These are phyloP conservation scores for Oryctes rhinoceros DNA, from an alignment of 1,140 invertebrate species.

Conservation along the genomic window DNA sequence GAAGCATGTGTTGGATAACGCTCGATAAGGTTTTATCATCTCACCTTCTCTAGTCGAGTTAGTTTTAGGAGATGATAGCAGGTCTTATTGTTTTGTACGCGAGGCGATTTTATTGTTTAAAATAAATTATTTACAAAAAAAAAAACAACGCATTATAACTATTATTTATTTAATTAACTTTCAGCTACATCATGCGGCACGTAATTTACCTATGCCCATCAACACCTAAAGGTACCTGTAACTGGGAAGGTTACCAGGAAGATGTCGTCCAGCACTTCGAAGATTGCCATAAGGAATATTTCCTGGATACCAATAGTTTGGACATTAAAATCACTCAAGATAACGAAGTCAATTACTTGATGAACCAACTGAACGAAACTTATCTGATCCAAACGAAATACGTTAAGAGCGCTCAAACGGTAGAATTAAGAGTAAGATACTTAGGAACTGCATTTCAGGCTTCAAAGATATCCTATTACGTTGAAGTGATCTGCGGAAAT, in stretches of 20 bases:
- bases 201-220: slow-evolving; percentile 54
- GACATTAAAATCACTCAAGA: slow-evolving; percentile 47
- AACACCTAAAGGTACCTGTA: slow-evolving; percentile 51
- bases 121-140: too few species aligned
- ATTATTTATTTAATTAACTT: not conserved
- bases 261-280: slow-evolving; percentile 55
- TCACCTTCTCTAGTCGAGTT: too few species aligned
- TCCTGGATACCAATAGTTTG: slow-evolving; percentile 47
- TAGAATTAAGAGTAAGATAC: slow-evolving; percentile 52
- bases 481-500: slow-evolving; percentile 44
- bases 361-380: slow-evolving; percentile 51
- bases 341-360: slow-evolving; percentile 50
- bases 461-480: slow-evolving; percentile 48
- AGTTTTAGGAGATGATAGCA: too few species aligned
- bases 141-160: too few species aligned
- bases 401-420: slow-evolving; percentile 38
- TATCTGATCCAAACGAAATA: slow-evolving; percentile 52
- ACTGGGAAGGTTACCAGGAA: slow-evolving; percentile 52
- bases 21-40: too few species aligned
- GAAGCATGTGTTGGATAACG: too few species aligned
- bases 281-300: slow-evolving; percentile 51
- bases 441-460: slow-evolving; percentile 62
- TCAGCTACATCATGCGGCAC: slow-evolving; percentile 14
- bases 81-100: too few species aligned
- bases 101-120: too few species aligned